phyloP scores from a whole-genome alignment of 2,888 invertebrate species.

The Trachelus iudaicus region DNA sequence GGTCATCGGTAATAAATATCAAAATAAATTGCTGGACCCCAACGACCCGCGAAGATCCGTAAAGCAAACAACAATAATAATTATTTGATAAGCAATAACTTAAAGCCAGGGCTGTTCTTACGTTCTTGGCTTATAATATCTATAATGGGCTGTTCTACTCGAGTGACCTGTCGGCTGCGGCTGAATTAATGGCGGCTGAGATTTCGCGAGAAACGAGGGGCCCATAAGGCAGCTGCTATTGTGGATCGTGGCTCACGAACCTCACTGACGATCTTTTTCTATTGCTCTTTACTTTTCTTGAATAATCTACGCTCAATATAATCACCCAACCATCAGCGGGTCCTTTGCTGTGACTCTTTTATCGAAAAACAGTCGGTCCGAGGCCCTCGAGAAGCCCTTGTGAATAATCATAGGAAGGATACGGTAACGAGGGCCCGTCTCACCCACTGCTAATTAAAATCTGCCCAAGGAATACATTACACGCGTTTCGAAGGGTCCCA shows the following conservation, averaged over 20 bases:
- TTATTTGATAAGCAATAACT: conserved; percentile 63
- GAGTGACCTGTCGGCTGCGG: conserved; percentile 62
- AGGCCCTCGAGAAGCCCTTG: neutral
- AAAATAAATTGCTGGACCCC: conserved; percentile 59
- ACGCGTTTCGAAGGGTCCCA: neutral
- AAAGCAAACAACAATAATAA: conserved; percentile 67
- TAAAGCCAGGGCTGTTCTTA: conserved; percentile 38
- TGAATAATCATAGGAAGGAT: neutral
- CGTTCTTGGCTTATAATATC: conserved; percentile 56
- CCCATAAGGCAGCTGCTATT: conserved; percentile 19
- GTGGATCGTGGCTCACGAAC: conserved; percentile 39
- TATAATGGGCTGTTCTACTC: conserved; percentile 64
- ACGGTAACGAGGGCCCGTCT: neutral
- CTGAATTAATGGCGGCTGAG: conserved; percentile 64
- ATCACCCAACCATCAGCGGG: neutral
- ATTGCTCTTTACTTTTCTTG: neutral
- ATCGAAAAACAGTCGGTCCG: neutral
- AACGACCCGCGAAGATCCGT: conserved; percentile 45
- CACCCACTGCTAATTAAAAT: conserved; percentile 62
- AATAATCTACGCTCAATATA: neutral
- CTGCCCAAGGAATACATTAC: conserved; percentile 50
- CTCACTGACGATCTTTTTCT: conserved; percentile 3
- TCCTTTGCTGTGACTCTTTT: neutral
- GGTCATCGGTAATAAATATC: conserved; percentile 65
- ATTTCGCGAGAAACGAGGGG: conserved; percentile 55